Conservation (phyloP, 2,888 invertebrate species). For the Amphipoea lucens region DNA sequence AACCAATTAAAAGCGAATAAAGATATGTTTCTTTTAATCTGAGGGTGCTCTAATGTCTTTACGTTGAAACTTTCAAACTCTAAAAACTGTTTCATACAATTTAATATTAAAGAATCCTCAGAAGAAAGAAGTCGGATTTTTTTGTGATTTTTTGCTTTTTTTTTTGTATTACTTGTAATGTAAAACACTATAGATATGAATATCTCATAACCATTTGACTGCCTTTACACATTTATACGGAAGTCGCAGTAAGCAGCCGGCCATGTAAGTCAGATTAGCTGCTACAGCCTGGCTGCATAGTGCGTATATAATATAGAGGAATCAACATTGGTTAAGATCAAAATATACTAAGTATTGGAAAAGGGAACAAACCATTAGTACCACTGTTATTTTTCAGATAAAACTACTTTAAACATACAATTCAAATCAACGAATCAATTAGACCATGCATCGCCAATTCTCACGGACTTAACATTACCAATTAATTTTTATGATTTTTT, state of each 20-base stretch:
- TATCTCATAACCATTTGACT: constrained; percentile 56
- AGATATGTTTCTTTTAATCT: constrained; percentile 50
- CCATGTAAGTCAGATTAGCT: constrained; percentile 30
- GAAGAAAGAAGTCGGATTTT: constrained; percentile 46
- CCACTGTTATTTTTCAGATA: constrained; percentile 62
- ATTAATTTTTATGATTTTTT: constrained; percentile 73
- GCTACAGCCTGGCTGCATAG: constrained; percentile 15
- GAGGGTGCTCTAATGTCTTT: constrained; percentile 42
- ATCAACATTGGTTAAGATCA: constrained; percentile 61
- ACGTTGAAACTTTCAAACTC: constrained; percentile 18
- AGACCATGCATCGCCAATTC: constrained; percentile 71
- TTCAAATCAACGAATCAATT: constrained; percentile 63
- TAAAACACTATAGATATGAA: constrained; percentile 62
- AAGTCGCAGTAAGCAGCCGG: constrained; percentile 25
- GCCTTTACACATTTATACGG: constrained; percentile 46
- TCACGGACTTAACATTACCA: constrained; percentile 72
- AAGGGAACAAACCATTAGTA: constrained; percentile 64
- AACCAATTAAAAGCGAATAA: constrained; percentile 66
- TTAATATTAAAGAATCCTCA: constrained; percentile 45
- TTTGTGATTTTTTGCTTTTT: constrained; percentile 63
- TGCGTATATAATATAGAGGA: constrained; percentile 37
- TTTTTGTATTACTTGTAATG: constrained; percentile 64
- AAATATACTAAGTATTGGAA: constrained; percentile 48
- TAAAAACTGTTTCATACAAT: constrained; percentile 33
- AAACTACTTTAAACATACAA: constrained; percentile 64